Evolutionary conservation across 1,140 invertebrate species (phyloP), one percentile per base, ranked within the genome.

Genomic region (Leptopilina boulardi): DNA sequence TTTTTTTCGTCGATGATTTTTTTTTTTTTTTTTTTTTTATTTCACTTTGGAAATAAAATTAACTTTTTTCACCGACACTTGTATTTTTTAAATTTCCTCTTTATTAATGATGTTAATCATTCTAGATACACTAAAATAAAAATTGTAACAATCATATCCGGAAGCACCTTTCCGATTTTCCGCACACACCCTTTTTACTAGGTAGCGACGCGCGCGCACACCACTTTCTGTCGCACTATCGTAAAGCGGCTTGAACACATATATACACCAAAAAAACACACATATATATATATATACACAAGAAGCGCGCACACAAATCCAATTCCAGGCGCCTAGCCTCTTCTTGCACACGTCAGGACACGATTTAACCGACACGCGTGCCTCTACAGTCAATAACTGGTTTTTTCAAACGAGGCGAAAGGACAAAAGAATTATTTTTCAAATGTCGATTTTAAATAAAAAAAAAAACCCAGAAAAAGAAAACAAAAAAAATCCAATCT

Each of bases 111-210:
- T 23, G 15, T 66, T 15, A 66, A 66, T 13, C 26, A n/a, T 8
- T 2, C 23, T 34, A 11, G 21, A 8, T 15, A 66, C 11, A 30
- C 3, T 23, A 13, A 15, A 23, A 66, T 30, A 30, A 30, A 66
- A 66, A n/a, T 30, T 26, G 59, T 30, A 66, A 66, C 23, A 66
- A 66, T 23, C 59, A 66, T 66, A 66, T 66, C 59, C 59, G 59
- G 59, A 66, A 66, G 80, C 74, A 74, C 75, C 74, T 70, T 74
- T 73, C 56, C 70, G 74, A 75, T 75, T 75, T 75, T 75, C 73
- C 80, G 80, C 77, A 81, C 80, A 79, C 80, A 81, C 80, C 80
- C 80, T 81, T 81, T 81, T 75, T 73, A 59, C 56, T 71, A 72
- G 72, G 72, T 44, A 75, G 66, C 77, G 77, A 47, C 70, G 75